Base-by-base conservation (phyloP, 2,113 vertebrate genomes). In the Seriola quinqueradiata region DNA sequence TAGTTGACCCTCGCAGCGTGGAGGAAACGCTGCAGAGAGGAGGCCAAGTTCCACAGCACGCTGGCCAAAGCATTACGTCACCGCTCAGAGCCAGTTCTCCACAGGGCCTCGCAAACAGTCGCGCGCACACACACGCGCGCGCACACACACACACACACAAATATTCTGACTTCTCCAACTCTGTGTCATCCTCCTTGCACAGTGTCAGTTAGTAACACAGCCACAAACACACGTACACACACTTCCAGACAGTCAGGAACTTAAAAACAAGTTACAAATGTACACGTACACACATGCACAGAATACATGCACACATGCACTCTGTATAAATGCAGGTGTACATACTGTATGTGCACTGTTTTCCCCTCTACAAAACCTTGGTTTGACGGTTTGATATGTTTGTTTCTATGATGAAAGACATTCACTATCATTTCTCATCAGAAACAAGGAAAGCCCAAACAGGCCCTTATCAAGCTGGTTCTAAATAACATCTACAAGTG, bases 1-100 rank as follows among this genome's bases (percentile, higher is more conserved):
- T 88, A 83, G 89, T 85, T 92, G 92, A 93, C 93, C 89, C 90
- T 93, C 80, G 14, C 91, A 90, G 89, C 63, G 83, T 86, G 87
- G 90, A 93, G 94, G 92, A 93, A 93, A 92, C 84, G 68, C 72
- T 82, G 86, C 73, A 75, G 87, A 90, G 88, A 84, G 60, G 71
- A 89, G 85, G 93, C 92, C 94, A 94, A 94, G 94, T 93, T 92
- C 89, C 93, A 94, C 93, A 93, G 92, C 68, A 58, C n/a, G 63
- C 83, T 5, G 77, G 89, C 90, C 92, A 89, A 91, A 86, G 75
- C 81, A 92, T 92, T 90, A 92, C 92, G 79, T 94, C 92, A 94
- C 70, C 72, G 42, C 87, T 89, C 70, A 69, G 85, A 82, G 78
- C 84, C 63, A 63, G 84, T 66, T 72, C 89, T 91, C 89, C 78